Evolutionary conservation across 2,113 vertebrate genomes (phyloP).

Genomic region (Gallinago media): DNA sequence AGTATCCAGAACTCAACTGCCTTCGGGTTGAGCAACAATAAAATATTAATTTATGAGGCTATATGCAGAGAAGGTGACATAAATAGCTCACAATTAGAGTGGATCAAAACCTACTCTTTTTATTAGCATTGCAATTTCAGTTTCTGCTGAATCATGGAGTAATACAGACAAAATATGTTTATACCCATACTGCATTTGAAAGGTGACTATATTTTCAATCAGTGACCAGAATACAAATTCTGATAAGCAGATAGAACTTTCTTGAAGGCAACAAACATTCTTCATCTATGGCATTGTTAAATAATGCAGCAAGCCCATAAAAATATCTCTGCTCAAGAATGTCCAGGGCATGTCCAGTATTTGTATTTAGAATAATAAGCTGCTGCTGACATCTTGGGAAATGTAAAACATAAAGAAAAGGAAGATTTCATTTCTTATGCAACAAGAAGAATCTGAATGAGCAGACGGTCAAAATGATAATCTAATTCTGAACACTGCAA

Average conservation of each 20-base stretch:
- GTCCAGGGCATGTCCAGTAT: background rate
- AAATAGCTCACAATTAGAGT: background rate
- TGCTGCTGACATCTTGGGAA: background rate
- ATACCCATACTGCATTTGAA: background rate
- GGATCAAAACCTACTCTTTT: background rate
- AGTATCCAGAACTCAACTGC: background rate
- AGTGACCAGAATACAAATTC: background rate
- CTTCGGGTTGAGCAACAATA: background rate
- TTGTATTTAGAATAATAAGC: background rate
- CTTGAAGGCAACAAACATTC: background rate
- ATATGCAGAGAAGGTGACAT: background rate
- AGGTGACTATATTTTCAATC: background rate
- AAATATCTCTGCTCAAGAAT: background rate
- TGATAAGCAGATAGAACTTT: background rate
- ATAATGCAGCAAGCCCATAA: background rate
- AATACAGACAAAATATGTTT: background rate
- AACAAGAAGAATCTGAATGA: background rate
- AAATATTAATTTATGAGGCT: background rate
- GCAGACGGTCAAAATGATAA: background rate
- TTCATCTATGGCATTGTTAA: background rate
- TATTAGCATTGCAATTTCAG: background rate
- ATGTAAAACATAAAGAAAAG: background rate
- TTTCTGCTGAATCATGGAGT: background rate
- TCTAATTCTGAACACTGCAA: background rate
- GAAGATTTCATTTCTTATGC: background rate